phyloP scores from a whole-genome alignment of 2,113 vertebrate genomes.

The Podarcis raffonei region DNA sequence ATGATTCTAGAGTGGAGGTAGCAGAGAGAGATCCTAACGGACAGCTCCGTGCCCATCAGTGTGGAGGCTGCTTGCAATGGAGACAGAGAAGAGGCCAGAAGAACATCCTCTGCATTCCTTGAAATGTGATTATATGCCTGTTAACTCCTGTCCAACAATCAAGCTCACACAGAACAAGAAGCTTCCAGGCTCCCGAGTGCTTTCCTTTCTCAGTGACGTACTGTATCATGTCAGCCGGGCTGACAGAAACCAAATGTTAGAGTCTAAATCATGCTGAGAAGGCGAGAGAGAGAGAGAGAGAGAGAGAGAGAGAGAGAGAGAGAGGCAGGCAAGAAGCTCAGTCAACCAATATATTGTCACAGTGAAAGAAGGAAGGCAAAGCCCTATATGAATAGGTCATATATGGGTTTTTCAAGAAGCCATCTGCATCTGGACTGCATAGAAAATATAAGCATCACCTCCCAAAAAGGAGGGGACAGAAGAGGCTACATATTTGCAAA shows the following conservation, averaged over 20 bases:
- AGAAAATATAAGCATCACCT: background rate
- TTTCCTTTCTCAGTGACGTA: constrained; percentile 40
- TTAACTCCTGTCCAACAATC: constrained; percentile 50
- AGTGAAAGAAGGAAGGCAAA: background rate
- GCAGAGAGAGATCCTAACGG: background rate
- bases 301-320: background rate
- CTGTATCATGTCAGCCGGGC: constrained; percentile 46
- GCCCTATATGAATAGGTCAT: background rate
- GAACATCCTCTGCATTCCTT: constrained; percentile 39
- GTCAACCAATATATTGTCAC: background rate
- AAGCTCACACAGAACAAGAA: constrained; percentile 29
- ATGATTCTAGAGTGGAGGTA: background rate
- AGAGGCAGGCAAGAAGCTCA: background rate
- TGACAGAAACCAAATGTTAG: constrained; percentile 56
- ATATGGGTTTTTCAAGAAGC: background rate
- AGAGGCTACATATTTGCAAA: too few species aligned
- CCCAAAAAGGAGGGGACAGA: too few species aligned
- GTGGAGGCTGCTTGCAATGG: background rate
- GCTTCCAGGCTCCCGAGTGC: constrained; percentile 26
- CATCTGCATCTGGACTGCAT: background rate
- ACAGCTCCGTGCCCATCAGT: background rate
- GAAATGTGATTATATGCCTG: constrained; percentile 58
- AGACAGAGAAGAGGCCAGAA: background rate
- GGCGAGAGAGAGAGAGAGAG: background rate
- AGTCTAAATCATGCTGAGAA: constrained; percentile 29